phyloP scores from a whole-genome alignment of 2,797 vertebrate genomes.

The Parotocinclus haroldoi region DNA sequence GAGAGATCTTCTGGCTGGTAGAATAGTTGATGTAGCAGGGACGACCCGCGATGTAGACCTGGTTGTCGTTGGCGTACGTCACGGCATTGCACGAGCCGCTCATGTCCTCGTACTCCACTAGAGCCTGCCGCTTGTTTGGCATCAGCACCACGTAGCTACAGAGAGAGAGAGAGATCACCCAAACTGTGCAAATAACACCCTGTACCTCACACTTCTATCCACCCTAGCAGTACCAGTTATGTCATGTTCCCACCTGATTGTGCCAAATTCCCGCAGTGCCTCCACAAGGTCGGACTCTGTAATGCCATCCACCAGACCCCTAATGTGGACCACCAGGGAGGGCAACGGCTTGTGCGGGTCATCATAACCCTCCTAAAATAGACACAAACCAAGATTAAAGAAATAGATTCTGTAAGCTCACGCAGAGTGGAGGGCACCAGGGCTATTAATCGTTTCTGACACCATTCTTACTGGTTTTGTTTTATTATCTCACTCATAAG shows the following conservation, averaged over 20 bases:
- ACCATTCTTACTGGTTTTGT: too few species aligned
- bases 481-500: too few species aligned
- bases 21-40: constrained; percentile 96
- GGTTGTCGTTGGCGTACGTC: constrained; percentile 89
- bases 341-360: constrained; percentile 93
- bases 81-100: constrained; percentile 88
- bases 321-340: constrained; percentile 90
- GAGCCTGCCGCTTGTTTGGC: constrained; percentile 92
- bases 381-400: not conserved
- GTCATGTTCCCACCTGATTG: constrained; percentile 80
- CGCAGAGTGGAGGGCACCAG: too few species aligned
- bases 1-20: constrained; percentile 95
- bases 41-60: constrained; percentile 91
- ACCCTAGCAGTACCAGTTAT: too few species aligned
- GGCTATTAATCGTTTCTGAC: too few species aligned
- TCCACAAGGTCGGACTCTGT: constrained; percentile 92
- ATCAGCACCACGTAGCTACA: constrained; percentile 92
- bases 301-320: constrained; percentile 88
- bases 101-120: constrained; percentile 93
- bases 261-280: constrained; percentile 91
- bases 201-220: too few species aligned
- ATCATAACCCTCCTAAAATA: constrained; percentile 82
- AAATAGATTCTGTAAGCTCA: too few species aligned
- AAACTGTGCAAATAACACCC: too few species aligned
- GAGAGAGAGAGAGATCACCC: not conserved